phyloP scores from a whole-genome alignment of 2,888 invertebrate genomes.

The Aspidapion aeneum region DNA sequence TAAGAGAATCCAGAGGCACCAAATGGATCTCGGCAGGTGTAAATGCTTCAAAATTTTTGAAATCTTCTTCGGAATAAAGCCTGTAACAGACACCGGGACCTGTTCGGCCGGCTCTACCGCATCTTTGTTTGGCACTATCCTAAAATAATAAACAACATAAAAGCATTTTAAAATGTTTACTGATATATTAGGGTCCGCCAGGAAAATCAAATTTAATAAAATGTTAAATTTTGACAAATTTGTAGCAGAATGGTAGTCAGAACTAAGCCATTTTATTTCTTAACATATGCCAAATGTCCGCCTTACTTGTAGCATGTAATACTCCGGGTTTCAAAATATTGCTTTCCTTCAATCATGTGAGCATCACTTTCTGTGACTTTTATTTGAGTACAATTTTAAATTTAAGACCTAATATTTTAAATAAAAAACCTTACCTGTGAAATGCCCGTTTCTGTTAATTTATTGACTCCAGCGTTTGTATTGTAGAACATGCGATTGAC shows the following conservation, averaged over 20 bases:
- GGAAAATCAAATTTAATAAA: too few species aligned
- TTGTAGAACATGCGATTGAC: slow-evolving; percentile 98
- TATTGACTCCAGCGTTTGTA: slow-evolving; percentile 83
- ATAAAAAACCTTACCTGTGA: slow-evolving; percentile 75
- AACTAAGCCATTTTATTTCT: too few species aligned
- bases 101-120: slow-evolving; percentile 88
- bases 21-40: slow-evolving; percentile 92
- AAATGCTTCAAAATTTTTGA: slow-evolving; percentile 72
- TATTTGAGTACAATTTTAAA: too few species aligned
- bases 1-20: slow-evolving; percentile 88
- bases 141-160: slow-evolving; percentile 4
- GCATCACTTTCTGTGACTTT: too few species aligned
- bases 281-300: too few species aligned
- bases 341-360: too few species aligned
- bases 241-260: too few species aligned
- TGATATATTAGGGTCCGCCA: too few species aligned
- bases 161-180: background rate
- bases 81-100: slow-evolving; percentile 95
- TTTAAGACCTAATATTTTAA: too few species aligned
- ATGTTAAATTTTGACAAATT: too few species aligned
- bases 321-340: too few species aligned
- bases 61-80: slow-evolving; percentile 81
- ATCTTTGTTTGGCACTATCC: slow-evolving; percentile 81
- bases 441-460: slow-evolving; percentile 92
- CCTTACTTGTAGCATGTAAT: too few species aligned